These are phyloP conservation scores for Oxystoma pomonae DNA, from an alignment of 2,888 invertebrate species.

Conservation along the genomic window DNA sequence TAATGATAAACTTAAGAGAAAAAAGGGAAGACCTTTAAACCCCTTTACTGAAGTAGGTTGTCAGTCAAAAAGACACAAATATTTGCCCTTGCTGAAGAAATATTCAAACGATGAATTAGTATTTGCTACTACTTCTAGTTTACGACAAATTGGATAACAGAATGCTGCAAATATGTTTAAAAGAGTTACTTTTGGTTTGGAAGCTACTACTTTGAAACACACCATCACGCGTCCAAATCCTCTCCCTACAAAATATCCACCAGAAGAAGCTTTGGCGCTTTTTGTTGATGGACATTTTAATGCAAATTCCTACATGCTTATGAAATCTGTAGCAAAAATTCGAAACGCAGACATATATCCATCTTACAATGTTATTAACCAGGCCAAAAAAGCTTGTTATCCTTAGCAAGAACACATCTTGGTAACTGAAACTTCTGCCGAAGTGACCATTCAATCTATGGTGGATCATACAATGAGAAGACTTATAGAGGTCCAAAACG, in stretches of 20 bases:
- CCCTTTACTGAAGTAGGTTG: background rate
- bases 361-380: constrained; percentile 1
- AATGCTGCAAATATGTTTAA: constrained; percentile 5
- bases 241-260: background rate
- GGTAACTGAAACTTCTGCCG: constrained; percentile 11
- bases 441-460: constrained; percentile 7
- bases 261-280: constrained; percentile 9
- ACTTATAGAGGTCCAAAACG: constrained; percentile 4
- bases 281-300: constrained; percentile 7
- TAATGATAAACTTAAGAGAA: background rate
- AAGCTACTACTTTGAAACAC: constrained; percentile 2
- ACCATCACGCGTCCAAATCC: background rate
- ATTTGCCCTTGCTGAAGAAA: background rate
- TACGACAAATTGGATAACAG: constrained; percentile 1
- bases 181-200: background rate
- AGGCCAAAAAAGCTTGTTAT: constrained; percentile 11
- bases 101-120: background rate
- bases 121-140: background rate
- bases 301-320: constrained; percentile 4
- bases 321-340: constrained; percentile 5
- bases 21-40: background rate
- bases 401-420: background rate
- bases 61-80: background rate
- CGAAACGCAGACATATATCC: constrained; percentile 7
- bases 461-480: constrained; percentile 9